These are phyloP conservation scores for Paramisgurnus dabryanus DNA, from an alignment of 2,113 vertebrate species.

Conservation along the genomic window DNA sequence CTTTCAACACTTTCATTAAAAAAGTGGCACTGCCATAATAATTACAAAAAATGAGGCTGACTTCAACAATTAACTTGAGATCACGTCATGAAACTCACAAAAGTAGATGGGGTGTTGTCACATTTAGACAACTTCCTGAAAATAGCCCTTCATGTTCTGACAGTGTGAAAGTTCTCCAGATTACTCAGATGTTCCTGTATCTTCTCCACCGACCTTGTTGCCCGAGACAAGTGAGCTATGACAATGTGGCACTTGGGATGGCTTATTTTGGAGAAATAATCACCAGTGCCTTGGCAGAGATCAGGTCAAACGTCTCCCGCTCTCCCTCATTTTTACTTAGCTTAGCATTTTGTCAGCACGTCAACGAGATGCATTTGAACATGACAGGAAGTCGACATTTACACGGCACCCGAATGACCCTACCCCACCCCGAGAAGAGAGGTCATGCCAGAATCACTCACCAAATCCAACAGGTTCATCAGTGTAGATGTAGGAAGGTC, in stretches of 20 bases:
- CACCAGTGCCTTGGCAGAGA: conserved; percentile 56
- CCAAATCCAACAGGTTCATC: conserved; percentile 14
- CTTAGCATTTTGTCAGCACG: conserved; percentile 64
- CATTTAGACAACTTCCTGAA: not conserved
- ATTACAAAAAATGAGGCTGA: conserved; percentile 22
- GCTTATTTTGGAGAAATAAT: conserved; percentile 48
- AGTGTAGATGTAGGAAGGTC: conserved; percentile 33
- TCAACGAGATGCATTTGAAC: conserved; percentile 62
- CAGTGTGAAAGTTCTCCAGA: conserved; percentile 7
- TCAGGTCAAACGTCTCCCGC: conserved; percentile 63
- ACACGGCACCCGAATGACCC: conserved; percentile 30
- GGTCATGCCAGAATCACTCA: conserved; percentile 63
- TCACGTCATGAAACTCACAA: conserved; percentile 17
- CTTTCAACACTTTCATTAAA: conserved; percentile 32
- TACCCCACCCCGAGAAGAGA: conserved; percentile 52
- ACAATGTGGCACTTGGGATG: conserved; percentile 41
- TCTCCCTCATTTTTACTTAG: conserved; percentile 14
- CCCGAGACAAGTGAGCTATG: conserved; percentile 17
- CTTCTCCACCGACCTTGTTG: conserved; percentile 45
- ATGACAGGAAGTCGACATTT: conserved; percentile 63
- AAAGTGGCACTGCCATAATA: conserved; percentile 16
- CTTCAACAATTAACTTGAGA: conserved; percentile 23
- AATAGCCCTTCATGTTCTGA: not conserved
- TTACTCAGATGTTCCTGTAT: not conserved
- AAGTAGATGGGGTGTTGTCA: not conserved